Conservation (phyloP, 2,113 vertebrate genomes). For the Cnemophilus loriae region DNA sequence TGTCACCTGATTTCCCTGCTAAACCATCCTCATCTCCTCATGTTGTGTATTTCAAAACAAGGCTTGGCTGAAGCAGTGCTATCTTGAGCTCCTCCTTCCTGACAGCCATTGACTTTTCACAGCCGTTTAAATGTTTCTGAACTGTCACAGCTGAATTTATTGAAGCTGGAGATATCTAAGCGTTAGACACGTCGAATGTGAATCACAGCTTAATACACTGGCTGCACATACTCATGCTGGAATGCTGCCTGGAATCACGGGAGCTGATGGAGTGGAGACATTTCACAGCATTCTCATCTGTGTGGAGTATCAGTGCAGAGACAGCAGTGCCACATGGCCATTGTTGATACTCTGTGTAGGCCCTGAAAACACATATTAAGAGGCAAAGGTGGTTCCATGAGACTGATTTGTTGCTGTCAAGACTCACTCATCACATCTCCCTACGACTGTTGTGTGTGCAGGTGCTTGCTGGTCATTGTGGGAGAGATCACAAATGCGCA, state of each 20-base stretch:
- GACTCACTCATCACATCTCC: conserved; percentile 57
- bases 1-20: not conserved
- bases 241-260: not conserved
- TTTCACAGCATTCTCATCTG: accelerated
- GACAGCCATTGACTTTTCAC: not conserved
- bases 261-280: not conserved
- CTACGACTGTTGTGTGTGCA: not conserved
- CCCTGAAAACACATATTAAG: not conserved
- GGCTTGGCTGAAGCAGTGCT: not conserved
- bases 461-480: conserved; percentile 52
- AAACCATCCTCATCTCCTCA: not conserved
- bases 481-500: conserved; percentile 38
- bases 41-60: not conserved
- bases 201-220: not conserved
- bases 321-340: not conserved
- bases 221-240: not conserved
- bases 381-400: conserved; percentile 16
- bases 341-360: conserved; percentile 25
- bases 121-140: not conserved
- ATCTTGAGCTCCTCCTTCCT: not conserved
- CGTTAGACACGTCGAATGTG: not conserved
- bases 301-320: not conserved
- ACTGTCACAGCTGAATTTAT: not conserved
- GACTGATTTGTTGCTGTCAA: conserved; percentile 60
- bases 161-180: not conserved